Percentiles rank a stretch among this genome's conserved stretches.
Conservation (phyloP, 2,113 vertebrate genomes). For the Oncorhynchus masou region DNA sequence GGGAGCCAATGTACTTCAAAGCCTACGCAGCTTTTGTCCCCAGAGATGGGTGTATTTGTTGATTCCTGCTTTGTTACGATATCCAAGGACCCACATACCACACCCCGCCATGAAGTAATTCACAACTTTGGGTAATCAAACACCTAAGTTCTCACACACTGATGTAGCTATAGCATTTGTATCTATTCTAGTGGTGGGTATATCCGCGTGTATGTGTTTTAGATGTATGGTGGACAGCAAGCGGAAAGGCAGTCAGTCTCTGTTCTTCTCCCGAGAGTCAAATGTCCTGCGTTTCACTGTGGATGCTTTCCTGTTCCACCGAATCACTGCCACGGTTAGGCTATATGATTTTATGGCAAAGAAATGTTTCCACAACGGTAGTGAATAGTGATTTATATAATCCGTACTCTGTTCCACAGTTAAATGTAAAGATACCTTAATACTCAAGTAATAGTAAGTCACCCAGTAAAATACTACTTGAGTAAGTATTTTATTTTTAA, state of each 20-base stretch:
- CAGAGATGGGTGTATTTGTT: slow-evolving; percentile 50
- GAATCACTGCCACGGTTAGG: slow-evolving; percentile 35
- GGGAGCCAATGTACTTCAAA: slow-evolving; percentile 60
- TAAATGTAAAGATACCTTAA: too few species aligned
- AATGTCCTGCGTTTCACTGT: slow-evolving; percentile 56
- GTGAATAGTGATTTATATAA: background rate
- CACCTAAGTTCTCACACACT: background rate
- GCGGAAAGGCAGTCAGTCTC: slow-evolving; percentile 53
- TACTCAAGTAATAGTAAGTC: too few species aligned
- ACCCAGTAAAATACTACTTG: too few species aligned
- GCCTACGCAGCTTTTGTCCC: slow-evolving; percentile 25
- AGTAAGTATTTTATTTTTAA: too few species aligned
- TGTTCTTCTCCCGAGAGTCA: slow-evolving; percentile 30
- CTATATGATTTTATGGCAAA: slow-evolving; percentile 1
- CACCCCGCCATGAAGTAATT: slow-evolving; percentile 51
- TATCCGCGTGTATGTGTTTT: background rate
- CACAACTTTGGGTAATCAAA: slow-evolving; percentile 45
- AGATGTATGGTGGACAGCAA: slow-evolving; percentile 69
- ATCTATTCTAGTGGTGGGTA: too few species aligned
- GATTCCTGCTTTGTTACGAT: slow-evolving; percentile 56
- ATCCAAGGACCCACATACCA: slow-evolving; percentile 39
- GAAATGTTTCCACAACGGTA: background rate
- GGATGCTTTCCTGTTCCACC: slow-evolving; percentile 59
- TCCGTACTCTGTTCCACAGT: slow-evolving; percentile 28
- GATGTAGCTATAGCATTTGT: background rate